Conservation (phyloP, 2,888 invertebrate species). For the Sinelater perroti region DNA sequence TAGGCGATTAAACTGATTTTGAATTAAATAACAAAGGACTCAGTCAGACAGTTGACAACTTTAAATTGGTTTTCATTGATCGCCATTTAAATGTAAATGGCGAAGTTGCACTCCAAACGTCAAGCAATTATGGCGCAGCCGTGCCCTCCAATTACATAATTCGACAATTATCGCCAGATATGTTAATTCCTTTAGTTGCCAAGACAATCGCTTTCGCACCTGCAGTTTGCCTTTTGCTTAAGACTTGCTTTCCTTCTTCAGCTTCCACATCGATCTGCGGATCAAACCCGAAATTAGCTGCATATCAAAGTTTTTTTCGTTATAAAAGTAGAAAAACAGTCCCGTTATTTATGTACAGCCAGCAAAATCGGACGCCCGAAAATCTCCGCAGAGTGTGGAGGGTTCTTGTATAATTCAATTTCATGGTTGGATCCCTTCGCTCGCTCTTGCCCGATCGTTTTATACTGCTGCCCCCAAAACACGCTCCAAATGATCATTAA, state of each 20-base stretch:
- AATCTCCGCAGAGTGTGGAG: conserved; percentile 39
- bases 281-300: no score
- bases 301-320: conserved; percentile 21
- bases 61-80: conserved; percentile 62
- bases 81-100: conserved; percentile 62
- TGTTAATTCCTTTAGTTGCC: no score
- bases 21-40: conserved; percentile 61
- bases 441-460: conserved; percentile 52
- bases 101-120: conserved; percentile 61
- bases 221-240: no score
- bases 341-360: conserved; percentile 36
- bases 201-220: no score
- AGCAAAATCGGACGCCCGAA: conserved; percentile 41
- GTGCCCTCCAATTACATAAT: no score
- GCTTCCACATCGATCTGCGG: no score
- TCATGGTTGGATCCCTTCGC: conserved; percentile 61
- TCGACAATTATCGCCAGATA: no score
- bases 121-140: conserved; percentile 61
- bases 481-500: conserved; percentile 50
- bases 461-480: conserved; percentile 47
- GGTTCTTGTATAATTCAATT: conserved; percentile 60
- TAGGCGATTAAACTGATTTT: conserved; percentile 57
- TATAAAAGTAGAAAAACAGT: conserved; percentile 26
- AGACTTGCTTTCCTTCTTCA: no score
- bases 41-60: conserved; percentile 62